Evolutionary conservation across 2,113 vertebrate species (phyloP).

Genomic region (rabbit (Oryctolagus cuniculus)): mOryCun1.1 NC_091432.1:73585001-73585500

Average conservation of each 20-base stretch:
- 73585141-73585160: conserved; percentile 87
- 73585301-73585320: not conserved
- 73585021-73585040: conserved; percentile 77
- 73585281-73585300: not conserved
- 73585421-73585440: not conserved
- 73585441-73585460: not conserved
- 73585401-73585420: not conserved
- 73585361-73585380: conserved; percentile 12
- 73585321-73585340: not conserved
- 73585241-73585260: not conserved
- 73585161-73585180: conserved; percentile 85
- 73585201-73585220: conserved; percentile 81
- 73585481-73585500: not conserved
- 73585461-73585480: not conserved
- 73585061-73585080: conserved; percentile 81
- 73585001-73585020: conserved; percentile 73
- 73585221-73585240: conserved; percentile 69
- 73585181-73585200: conserved; percentile 74
- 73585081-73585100: conserved; percentile 87
- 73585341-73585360: not conserved
- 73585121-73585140: conserved; percentile 86
- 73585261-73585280: not conserved
- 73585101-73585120: conserved; percentile 85
- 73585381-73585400: conserved; percentile 7
- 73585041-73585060: conserved; percentile 67